These are phyloP conservation scores for Tetraodon nigroviridis DNA, from an alignment of 2,113 vertebrate genomes.

Conservation along the genomic window DNA sequence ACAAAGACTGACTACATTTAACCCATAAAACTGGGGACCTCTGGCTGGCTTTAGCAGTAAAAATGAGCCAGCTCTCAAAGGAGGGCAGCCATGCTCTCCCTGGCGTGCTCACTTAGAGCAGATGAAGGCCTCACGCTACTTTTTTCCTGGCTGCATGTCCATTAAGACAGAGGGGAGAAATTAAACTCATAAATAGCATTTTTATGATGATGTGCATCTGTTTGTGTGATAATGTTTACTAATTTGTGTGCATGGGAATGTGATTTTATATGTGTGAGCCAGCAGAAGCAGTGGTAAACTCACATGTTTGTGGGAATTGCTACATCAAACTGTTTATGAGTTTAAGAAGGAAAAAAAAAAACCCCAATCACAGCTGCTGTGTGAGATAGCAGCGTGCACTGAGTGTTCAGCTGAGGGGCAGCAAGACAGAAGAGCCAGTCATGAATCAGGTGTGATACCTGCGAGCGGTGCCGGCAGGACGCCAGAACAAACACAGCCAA, in stretches of 20 bases:
- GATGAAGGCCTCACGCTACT: background rate
- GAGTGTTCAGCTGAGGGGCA: constrained; percentile 63
- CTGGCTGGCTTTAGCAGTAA: constrained; percentile 36
- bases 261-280: background rate
- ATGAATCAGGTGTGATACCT: constrained; percentile 78
- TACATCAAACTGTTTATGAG: background rate
- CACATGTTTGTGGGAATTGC: background rate
- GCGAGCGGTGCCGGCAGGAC: constrained; percentile 30
- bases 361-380: constrained; percentile 1
- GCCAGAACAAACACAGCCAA: constrained; percentile 70
- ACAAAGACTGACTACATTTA: constrained; percentile 33
- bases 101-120: constrained; percentile 16
- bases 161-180: constrained; percentile 11
- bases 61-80: constrained; percentile 34
- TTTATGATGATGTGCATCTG: constrained; percentile 25
- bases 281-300: background rate
- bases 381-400: constrained; percentile 44
- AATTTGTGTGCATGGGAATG: constrained; percentile 13
- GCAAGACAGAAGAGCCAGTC: constrained; percentile 73
- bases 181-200: constrained; percentile 35
- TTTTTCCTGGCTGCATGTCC: background rate
- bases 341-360: too few relatives aligned
- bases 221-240: constrained; percentile 7
- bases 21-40: constrained; percentile 38
- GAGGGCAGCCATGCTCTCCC: constrained; percentile 31